These are phyloP conservation scores for Pseudopodoces humilis DNA, from an alignment of 2,113 vertebrate genomes.

Conservation along the genomic window DNA sequence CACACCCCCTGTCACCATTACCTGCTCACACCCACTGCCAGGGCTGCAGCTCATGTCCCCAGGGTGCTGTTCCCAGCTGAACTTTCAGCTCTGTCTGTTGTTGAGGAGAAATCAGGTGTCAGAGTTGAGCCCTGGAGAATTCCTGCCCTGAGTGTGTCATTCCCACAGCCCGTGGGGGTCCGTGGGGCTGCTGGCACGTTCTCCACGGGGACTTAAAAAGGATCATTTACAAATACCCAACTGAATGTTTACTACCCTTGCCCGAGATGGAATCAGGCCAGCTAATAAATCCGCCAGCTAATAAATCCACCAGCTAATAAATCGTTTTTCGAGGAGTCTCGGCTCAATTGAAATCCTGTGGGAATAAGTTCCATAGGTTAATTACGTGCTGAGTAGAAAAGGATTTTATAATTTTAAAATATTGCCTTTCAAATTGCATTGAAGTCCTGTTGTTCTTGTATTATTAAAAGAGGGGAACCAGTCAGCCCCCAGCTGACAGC, in stretches of 20 bases:
- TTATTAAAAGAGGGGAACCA: neutral
- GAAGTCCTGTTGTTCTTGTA: neutral
- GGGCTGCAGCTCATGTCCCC: fast-evolving
- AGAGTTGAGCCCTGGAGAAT: neutral
- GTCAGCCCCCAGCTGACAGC: neutral
- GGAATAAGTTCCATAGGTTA: neutral
- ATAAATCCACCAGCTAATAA: neutral
- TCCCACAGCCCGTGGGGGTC: neutral
- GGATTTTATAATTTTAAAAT: neutral
- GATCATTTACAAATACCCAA: neutral
- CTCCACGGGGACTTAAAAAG: neutral
- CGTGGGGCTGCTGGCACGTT: neutral
- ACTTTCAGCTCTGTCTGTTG: neutral
- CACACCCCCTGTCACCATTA: neutral
- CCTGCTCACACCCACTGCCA: neutral
- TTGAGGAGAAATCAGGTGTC: neutral
- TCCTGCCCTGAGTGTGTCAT: neutral
- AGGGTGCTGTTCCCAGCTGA: neutral
- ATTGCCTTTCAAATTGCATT: neutral
- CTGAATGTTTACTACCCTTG: neutral
- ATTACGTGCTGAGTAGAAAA: neutral
- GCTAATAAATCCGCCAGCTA: neutral
- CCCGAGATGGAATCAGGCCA: neutral
- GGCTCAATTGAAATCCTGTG: neutral
- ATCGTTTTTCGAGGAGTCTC: neutral